phyloP scores from a whole-genome alignment of 2,113 vertebrate genomes.

The Megaleporinus macrocephalus region DNA sequence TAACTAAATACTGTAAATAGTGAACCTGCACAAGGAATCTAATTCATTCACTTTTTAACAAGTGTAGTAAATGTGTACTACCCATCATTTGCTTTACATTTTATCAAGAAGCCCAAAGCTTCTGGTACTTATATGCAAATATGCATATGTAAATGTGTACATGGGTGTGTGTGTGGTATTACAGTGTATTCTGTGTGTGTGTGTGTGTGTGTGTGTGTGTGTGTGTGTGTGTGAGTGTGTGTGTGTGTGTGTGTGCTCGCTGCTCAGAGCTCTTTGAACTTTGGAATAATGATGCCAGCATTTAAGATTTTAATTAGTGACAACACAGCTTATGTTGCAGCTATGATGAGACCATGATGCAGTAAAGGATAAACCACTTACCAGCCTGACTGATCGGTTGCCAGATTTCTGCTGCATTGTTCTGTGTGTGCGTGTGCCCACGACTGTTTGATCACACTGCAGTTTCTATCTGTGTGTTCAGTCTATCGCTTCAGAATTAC shows the following conservation, averaged over 20 bases:
- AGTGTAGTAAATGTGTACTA: too few species aligned
- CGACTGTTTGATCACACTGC: neutral
- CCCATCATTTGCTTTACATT: too few species aligned
- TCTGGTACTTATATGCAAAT: too few species aligned
- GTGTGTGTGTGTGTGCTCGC: neutral
- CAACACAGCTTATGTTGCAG: neutral
- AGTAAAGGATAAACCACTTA: slow-evolving; percentile 40
- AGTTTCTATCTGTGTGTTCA: neutral
- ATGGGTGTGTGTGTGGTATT: neutral
- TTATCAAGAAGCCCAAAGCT: too few species aligned
- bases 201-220: neutral
- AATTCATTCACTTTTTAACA: too few species aligned
- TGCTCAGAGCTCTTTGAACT: slow-evolving; percentile 24
- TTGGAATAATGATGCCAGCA: slow-evolving; percentile 22
- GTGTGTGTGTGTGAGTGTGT: neutral
- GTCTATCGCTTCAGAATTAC: neutral
- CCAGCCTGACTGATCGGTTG: slow-evolving; percentile 27
- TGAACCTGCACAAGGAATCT: too few species aligned
- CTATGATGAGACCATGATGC: slow-evolving; percentile 24
- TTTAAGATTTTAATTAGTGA: slow-evolving; percentile 47
- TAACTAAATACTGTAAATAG: too few species aligned
- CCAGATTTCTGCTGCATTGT: slow-evolving; percentile 26
- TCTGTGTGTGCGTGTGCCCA: neutral
- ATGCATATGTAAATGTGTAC: neutral
- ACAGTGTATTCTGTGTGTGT: neutral